Evolutionary conservation across 2,113 vertebrate genomes (phyloP).

Genomic region (Rostratula benghalensis): DNA sequence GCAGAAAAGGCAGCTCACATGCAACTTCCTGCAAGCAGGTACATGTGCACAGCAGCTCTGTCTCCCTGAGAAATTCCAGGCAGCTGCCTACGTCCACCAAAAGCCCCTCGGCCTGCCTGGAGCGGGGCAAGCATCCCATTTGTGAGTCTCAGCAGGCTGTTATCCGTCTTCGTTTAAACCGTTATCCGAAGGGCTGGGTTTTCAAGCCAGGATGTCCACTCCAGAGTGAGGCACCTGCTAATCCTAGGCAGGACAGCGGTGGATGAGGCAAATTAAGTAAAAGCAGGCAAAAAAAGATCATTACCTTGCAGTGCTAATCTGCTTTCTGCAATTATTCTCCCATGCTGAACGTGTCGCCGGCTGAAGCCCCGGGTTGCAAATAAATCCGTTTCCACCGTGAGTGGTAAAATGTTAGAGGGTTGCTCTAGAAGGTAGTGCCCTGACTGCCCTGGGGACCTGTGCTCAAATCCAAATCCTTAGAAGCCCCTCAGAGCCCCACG

Average conservation of each 20-base stretch:
- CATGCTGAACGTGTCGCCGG: background rate
- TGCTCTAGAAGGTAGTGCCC: background rate
- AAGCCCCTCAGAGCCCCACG: background rate
- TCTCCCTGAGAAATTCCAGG: background rate
- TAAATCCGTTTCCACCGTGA: background rate
- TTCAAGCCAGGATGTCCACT: slow-evolving; percentile 18
- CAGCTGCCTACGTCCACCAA: background rate
- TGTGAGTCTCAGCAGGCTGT: background rate
- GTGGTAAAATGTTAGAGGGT: background rate
- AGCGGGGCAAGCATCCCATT: background rate
- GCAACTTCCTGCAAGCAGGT: accelerated
- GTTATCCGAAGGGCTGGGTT: background rate
- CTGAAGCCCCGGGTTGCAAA: background rate
- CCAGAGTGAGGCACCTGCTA: slow-evolving; percentile 1
- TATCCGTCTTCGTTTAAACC: slow-evolving; percentile 6
- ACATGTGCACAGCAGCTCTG: accelerated
- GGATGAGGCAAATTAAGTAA: slow-evolving; percentile 31
- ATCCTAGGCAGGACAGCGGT: background rate
- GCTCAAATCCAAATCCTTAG: accelerated
- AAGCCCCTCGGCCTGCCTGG: background rate
- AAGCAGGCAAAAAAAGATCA: background rate
- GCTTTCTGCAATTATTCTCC: background rate
- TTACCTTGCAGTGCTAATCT: background rate
- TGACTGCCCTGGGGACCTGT: background rate
- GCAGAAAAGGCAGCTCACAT: background rate